Conservation (phyloP, 2,113 vertebrate species). For the Neodon shergylaensis region DNA sequence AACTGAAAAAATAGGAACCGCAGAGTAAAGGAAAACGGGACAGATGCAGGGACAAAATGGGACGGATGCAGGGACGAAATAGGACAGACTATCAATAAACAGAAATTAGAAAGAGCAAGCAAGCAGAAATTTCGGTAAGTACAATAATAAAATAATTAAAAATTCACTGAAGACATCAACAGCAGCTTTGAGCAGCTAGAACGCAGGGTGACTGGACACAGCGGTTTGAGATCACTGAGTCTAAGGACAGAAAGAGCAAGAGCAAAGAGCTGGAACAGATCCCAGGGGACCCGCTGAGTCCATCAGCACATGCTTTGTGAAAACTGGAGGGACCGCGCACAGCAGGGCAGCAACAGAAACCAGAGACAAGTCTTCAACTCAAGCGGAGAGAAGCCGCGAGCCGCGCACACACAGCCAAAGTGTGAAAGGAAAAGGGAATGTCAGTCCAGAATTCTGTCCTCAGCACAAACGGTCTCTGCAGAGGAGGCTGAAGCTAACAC, state of each 20-base stretch:
- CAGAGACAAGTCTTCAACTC: background rate
- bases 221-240: background rate
- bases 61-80: background rate
- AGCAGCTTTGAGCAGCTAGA: background rate
- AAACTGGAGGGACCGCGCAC: background rate
- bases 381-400: background rate
- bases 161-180: background rate
- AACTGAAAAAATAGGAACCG: background rate
- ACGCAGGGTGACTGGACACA: background rate
- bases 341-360: background rate
- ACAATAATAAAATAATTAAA: background rate
- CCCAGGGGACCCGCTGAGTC: background rate
- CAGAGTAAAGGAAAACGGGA: background rate
- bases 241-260: background rate
- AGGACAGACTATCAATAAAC: background rate
- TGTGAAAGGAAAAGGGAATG: background rate
- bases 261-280: background rate
- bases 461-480: background rate
- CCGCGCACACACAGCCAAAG: background rate
- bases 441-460: background rate
- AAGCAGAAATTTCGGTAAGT: background rate
- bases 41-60: background rate
- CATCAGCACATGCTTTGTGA: background rate
- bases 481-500: background rate
- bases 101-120: background rate